Conservation (phyloP, 2,888 invertebrate genomes). For the Ormyrus labotus region DNA sequence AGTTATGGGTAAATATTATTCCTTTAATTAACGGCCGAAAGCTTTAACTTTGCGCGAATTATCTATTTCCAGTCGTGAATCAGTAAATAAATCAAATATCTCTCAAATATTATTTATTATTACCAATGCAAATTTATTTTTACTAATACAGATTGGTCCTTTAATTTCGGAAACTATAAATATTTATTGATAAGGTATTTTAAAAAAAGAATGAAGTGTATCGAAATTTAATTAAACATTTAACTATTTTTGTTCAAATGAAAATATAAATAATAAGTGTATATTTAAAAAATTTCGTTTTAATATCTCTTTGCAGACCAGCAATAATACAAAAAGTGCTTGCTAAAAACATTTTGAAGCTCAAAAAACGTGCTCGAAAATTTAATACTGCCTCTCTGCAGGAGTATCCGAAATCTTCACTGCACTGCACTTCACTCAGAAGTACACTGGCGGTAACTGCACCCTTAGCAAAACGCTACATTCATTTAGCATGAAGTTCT, state of each 20-base stretch:
- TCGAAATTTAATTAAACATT: too few relatives aligned
- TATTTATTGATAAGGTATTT: neutral
- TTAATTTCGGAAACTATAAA: neutral
- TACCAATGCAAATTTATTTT: too few relatives aligned
- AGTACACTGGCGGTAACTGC: too few relatives aligned
- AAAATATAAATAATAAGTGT: too few relatives aligned
- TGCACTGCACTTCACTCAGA: neutral
- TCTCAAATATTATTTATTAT: neutral
- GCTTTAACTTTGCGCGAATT: neutral
- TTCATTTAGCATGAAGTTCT: conserved; percentile 32
- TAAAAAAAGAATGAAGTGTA: too few relatives aligned
- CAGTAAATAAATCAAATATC: neutral
- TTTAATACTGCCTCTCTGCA: too few relatives aligned
- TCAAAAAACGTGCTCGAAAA: too few relatives aligned
- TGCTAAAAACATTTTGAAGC: too few relatives aligned
- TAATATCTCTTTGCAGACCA: too few relatives aligned
- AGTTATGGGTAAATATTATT: conserved; percentile 32
- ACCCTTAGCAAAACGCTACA: conserved; percentile 8
- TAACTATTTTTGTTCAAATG: too few relatives aligned
- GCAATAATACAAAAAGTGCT: too few relatives aligned
- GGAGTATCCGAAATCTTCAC: neutral
- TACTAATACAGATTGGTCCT: neutral
- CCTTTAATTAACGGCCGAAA: neutral
- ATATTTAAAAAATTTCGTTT: too few relatives aligned
- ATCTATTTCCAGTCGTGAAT: neutral